Base-by-base conservation (phyloP, 1,140 invertebrate genomes). In the Ips typographus region DNA sequence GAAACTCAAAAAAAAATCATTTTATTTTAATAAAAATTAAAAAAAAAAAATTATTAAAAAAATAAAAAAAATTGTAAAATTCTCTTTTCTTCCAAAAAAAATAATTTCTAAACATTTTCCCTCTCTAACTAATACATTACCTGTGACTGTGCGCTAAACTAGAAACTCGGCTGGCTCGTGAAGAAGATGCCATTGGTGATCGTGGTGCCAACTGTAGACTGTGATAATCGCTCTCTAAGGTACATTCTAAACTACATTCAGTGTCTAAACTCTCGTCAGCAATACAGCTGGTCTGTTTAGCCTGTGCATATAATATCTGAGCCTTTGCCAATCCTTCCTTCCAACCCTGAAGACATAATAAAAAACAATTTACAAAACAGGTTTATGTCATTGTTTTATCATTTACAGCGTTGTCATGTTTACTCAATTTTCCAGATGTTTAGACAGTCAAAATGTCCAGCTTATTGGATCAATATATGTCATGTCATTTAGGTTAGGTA, bases 71-170 rank as follows among this genome's bases (percentile, higher is more conserved):
- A n/a, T n/a, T n/a, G n/a, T 55, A 8, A 22, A n/a, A 7, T 7
- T 8, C 36, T n/a, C n/a, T n/a, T n/a, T n/a, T n/a, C n/a, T n/a
- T n/a, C n/a, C n/a, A n/a, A n/a, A n/a, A n/a, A n/a, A n/a, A n/a
- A n/a, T n/a, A n/a, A n/a, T n/a, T n/a, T n/a, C n/a, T n/a, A n/a
- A n/a, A n/a, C n/a, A n/a, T n/a, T 47, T 47, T 47, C 43, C 8
- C n/a, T n/a, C n/a, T n/a, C n/a, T n/a, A n/a, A n/a, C n/a, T n/a
- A n/a, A n/a, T 47, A 1, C 57, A 60, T 69, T 76, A 84, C 84
- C 84, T 85, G 74, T 88, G 86, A 76, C 87, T 88, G 71, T 88
- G 87, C 63, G 86, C 87, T 4, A 87, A 82, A 78, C 86, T 88
- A 64, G 86, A 87, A 37, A 87, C 84, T 71, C 85, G 82, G 56